phyloP scores from a whole-genome alignment of 2,888 invertebrate genomes.

The Monoplex corrugatus region DNA sequence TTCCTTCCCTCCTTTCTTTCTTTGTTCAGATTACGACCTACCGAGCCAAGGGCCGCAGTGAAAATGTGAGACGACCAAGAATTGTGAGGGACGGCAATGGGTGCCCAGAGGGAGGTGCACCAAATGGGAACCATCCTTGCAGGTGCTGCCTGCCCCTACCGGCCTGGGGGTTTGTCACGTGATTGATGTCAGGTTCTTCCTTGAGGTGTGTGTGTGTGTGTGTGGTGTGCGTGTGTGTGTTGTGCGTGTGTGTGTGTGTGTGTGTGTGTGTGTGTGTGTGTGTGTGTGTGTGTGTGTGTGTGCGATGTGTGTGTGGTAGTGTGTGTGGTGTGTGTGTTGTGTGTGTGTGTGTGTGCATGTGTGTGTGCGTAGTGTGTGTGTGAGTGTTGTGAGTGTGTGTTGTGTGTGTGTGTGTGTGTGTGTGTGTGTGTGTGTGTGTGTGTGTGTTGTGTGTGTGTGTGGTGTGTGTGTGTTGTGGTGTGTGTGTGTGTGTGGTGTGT shows the following conservation, averaged over 20 bases:
- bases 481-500: no score
- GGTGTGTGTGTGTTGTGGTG: no score
- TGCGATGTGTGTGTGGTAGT: not conserved
- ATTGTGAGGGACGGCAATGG: slow-evolving; percentile 46
- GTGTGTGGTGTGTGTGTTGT: not conserved
- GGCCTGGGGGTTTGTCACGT: slow-evolving; percentile 54
- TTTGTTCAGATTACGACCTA: slow-evolving; percentile 36
- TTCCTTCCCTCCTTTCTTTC: not conserved
- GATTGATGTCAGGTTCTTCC: slow-evolving; percentile 52
- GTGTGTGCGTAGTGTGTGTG: not conserved
- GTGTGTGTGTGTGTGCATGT: not conserved
- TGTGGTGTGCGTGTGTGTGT: not conserved
- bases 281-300: not conserved
- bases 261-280: slow-evolving; percentile 21
- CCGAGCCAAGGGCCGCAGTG: slow-evolving; percentile 26
- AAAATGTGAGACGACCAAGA: slow-evolving; percentile 23
- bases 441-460: no score
- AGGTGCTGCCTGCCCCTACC: slow-evolving; percentile 52
- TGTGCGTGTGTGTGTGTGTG: slow-evolving; percentile 13
- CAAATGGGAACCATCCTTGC: slow-evolving; percentile 55
- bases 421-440: no score
- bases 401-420: no score
- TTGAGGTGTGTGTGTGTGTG: no score
- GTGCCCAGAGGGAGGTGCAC: slow-evolving; percentile 44
- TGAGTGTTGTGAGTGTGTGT: not conserved